Evolutionary conservation across 1,140 invertebrate species (phyloP), one percentile per base, ranked within the genome.

Genomic region (Samia ricini): DNA sequence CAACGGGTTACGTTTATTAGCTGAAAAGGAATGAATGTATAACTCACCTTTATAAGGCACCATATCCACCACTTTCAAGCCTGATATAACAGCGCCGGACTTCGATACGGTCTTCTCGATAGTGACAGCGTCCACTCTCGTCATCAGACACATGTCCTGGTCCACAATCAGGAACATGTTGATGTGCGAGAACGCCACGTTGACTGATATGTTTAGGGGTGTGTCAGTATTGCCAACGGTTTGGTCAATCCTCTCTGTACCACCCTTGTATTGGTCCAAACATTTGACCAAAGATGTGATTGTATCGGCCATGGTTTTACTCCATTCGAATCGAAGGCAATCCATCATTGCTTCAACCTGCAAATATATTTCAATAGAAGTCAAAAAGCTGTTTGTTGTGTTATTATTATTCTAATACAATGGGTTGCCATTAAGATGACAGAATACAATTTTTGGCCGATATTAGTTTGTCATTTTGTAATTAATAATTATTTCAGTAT

Each of bases 291-390:
- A 29, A 0, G 81, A 60, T 33, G 89, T 78, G 3, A 90, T 58
- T 2, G 84, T 82, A n/a, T 81, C 71, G 0, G 87, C 85, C 3
- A 90, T 75, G 0, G 66, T 59, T 4, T 75, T 66, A 29, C 85
- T 88, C 83, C 88, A 90, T 77, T 91, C 90, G 4, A 88, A 58
- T 2, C 88, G 81, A 7, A 91, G 77, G 52, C 88, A 90, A 64
- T 91, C 90, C 72, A 91, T 82, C 90, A 91, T 91, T 2, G 90
- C 89, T 82, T 91, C 88, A 10, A 90, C 79, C 86, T 89, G 57
- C 15, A 15, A 29, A 56, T 19, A 10, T 1, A 1, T 1, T 3
- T 42, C 15, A 42, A 15, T 4, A 3, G 3, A 42, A 15, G 4
- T 4, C 12, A 42, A 42, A n/a, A n/a, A n/a, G n/a, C n/a, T n/a